Conservation (phyloP, 2,113 vertebrate genomes). For the Acanthisitta chloris region DNA sequence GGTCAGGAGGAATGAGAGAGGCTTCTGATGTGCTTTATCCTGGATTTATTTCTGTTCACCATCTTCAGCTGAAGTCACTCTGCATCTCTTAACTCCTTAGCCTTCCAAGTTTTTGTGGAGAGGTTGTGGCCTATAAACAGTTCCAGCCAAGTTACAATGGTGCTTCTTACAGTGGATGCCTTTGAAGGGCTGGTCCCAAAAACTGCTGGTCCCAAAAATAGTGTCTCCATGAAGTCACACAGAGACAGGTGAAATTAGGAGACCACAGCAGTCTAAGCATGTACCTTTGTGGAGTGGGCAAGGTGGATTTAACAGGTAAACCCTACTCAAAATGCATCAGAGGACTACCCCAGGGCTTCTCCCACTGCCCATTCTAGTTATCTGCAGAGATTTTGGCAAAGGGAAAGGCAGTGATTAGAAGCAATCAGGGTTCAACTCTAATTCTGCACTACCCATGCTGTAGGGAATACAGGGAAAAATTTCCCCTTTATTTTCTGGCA, state of each 20-base stretch:
- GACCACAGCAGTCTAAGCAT: background rate
- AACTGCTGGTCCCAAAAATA: background rate
- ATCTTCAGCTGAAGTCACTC: background rate
- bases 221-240: background rate
- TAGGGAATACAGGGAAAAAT: background rate
- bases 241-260: background rate
- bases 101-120: background rate
- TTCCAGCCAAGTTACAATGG: background rate
- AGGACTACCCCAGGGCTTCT: background rate
- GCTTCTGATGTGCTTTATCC: background rate
- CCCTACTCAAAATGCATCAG: background rate
- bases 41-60: conserved; percentile 5
- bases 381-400: background rate
- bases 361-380: background rate
- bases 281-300: background rate
- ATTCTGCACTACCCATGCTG: background rate
- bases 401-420: background rate
- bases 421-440: background rate
- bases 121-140: background rate
- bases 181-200: background rate
- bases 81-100: background rate
- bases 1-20: background rate
- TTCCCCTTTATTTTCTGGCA: background rate
- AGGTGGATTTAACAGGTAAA: background rate
- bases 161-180: background rate